Base-by-base conservation (phyloP, 2,113 vertebrate genomes). In the Origma solitaria region DNA sequence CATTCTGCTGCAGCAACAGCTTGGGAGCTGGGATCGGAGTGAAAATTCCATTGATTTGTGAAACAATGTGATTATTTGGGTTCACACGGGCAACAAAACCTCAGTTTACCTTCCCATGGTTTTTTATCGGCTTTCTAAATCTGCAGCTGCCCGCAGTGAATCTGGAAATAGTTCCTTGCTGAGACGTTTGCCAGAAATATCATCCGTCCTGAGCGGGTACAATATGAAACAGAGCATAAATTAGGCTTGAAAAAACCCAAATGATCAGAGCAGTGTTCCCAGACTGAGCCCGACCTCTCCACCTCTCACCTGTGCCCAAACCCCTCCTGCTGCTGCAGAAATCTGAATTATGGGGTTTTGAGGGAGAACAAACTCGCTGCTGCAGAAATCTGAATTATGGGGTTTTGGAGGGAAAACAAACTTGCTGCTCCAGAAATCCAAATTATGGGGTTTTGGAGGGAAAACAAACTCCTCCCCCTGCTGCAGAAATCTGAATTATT, bases 111-210 rank as follows among this genome's bases (percentile, higher is more conserved):
- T 95, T 91, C 90, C 76, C 79, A 72, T 72, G 84, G 60, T 2
- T 85, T 95, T 95, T 90, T 64, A 91, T 88, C 79, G 3, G 53
- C 85, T 66, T 93, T 88, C 64, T 95, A 88, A 97, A 95, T 93
- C 92, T 88, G 90, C 68, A 77, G 1, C 92, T 85, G 84, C 85
- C 44, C 30, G 10, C 92, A 85, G 84, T 27, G 28, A 92, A 91
- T 80, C 91, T 94, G 82, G 90, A 90, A 95, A 94, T 95, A 93
- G 93, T 75, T 88, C 17, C 86, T 88, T 49, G 44, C 81, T 77
- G 90, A 73, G 91, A 56, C 22, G 31, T 94, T 94, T 91, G 70
- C 75, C 87, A 95, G 90, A 95, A 96, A 95, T 97, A 95, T 60
- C 95, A 80, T 53, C 93, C 68, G 33, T 72, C 42, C 1, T 61